Conservation (phyloP, 2,113 vertebrate species). For the Turdus rufiventris region DNA sequence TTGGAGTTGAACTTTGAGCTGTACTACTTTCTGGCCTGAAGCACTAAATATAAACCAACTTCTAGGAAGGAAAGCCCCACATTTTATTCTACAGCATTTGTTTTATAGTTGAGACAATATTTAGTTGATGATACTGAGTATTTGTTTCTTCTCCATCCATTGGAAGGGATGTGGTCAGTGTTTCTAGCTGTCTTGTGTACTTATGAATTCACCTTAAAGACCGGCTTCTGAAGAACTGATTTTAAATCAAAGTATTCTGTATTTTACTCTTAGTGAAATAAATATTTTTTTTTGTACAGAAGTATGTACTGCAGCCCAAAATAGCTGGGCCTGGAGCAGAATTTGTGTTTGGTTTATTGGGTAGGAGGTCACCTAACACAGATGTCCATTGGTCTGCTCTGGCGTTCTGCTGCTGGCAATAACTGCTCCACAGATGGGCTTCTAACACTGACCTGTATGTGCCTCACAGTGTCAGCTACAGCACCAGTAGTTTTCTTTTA, state of each 20-base stretch:
- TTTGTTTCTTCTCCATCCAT: neutral
- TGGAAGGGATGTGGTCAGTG: neutral
- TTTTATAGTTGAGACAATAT: neutral
- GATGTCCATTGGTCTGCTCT: rapidly evolving
- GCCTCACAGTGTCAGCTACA: neutral
- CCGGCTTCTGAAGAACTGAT: neutral
- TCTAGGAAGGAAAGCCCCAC: neutral
- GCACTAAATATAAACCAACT: neutral
- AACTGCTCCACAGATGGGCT: neutral
- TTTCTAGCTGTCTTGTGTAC: neutral
- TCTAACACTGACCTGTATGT: neutral
- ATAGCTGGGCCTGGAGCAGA: neutral
- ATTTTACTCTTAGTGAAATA: neutral
- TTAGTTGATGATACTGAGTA: neutral
- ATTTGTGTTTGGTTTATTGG: neutral
- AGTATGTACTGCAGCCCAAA: neutral
- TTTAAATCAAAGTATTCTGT: neutral
- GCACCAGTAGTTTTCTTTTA: neutral
- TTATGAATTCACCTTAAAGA: neutral
- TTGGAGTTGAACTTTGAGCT: neutral
- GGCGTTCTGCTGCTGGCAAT: neutral
- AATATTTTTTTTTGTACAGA: neutral
- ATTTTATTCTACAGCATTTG: neutral
- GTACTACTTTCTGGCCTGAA: neutral
- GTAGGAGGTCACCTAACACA: neutral